A percentile compares a stretch with the other conserved stretches of the same genome.
These are phyloP conservation scores for Cryptus viduatorius DNA, from an alignment of 2,888 invertebrate genomes.

Conservation along the genomic window DNA sequence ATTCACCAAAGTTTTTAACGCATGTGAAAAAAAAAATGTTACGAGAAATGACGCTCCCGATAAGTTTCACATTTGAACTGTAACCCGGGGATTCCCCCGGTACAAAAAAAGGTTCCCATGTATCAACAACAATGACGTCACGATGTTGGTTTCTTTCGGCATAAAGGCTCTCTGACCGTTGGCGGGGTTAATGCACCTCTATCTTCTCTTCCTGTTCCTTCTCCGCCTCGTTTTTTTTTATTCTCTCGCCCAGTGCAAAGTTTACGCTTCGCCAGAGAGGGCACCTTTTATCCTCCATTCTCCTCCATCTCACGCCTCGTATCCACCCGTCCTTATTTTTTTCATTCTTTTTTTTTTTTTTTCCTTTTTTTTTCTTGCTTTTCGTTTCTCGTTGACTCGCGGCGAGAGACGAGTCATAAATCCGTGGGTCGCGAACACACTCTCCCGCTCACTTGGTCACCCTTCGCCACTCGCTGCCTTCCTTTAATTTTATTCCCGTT, in stretches of 20 bases:
- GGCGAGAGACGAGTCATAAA: conserved; percentile 50
- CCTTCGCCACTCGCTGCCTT: conserved; percentile 34
- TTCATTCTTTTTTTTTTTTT: neutral
- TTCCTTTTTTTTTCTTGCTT: neutral
- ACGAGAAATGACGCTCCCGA: neutral
- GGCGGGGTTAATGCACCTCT: conserved; percentile 46
- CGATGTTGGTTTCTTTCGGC: conserved; percentile 1
- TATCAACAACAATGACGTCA: conserved; percentile 26
- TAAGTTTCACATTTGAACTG: neutral
- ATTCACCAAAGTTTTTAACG: neutral
- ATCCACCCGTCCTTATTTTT: conserved; percentile 14
- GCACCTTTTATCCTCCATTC: neutral
- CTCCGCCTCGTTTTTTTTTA: conserved; percentile 19
- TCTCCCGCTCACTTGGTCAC: neutral
- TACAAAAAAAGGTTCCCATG: neutral
- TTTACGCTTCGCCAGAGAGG: conserved; percentile 36
- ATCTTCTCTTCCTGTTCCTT: conserved; percentile 21
- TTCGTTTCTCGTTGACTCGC: conserved; percentile 33
- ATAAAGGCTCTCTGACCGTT: conserved; percentile 1
- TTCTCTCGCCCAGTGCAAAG: conserved; percentile 22
- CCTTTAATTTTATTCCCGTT: conserved; percentile 50
- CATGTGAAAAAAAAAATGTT: neutral
- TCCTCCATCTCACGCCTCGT: neutral
- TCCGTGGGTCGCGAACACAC: conserved; percentile 50
- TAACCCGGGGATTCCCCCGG: neutral